phyloP scores from a whole-genome alignment of 2,888 invertebrate species.

The Schizaphis graminum region DNA sequence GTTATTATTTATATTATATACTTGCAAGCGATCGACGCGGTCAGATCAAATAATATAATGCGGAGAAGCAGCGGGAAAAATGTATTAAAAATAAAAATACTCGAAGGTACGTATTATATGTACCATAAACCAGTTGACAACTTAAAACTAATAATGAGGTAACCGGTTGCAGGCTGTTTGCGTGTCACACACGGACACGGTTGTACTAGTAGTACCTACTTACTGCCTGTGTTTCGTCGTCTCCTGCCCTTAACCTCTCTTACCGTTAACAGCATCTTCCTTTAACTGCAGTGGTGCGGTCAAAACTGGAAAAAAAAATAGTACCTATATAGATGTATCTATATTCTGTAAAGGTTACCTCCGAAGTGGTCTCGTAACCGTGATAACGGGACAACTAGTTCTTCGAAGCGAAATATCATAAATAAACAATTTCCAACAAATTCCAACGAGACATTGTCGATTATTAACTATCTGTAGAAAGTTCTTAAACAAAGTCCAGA shows the following conservation, averaged over 20 bases:
- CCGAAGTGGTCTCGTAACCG: constrained; percentile 51
- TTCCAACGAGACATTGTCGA: constrained; percentile 24
- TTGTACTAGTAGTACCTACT: neutral
- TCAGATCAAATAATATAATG: constrained; percentile 37
- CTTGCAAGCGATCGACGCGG: neutral
- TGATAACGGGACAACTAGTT: constrained; percentile 62
- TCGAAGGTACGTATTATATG: neutral
- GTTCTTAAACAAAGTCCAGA: neutral
- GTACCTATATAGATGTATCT: neutral
- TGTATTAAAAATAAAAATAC: constrained; percentile 20
- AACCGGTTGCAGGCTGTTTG: constrained; percentile 33
- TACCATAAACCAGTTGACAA: constrained; percentile 48
- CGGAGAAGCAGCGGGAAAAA: neutral
- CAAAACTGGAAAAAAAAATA: constrained; percentile 44
- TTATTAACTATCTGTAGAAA: neutral
- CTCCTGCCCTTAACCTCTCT: constrained; percentile 51
- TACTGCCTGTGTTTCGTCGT: constrained; percentile 21
- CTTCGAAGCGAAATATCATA: constrained; percentile 19
- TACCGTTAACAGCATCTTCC: constrained; percentile 61
- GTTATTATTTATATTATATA: constrained; percentile 6
- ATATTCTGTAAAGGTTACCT: constrained; percentile 17
- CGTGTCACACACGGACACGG: constrained; percentile 44
- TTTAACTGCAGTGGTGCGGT: constrained; percentile 38
- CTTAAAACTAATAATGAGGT: constrained; percentile 50
- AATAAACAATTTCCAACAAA: constrained; percentile 41